Evolutionary conservation across 2,888 invertebrate genomes (phyloP).

Genomic region (Diplolepis rosae): DNA sequence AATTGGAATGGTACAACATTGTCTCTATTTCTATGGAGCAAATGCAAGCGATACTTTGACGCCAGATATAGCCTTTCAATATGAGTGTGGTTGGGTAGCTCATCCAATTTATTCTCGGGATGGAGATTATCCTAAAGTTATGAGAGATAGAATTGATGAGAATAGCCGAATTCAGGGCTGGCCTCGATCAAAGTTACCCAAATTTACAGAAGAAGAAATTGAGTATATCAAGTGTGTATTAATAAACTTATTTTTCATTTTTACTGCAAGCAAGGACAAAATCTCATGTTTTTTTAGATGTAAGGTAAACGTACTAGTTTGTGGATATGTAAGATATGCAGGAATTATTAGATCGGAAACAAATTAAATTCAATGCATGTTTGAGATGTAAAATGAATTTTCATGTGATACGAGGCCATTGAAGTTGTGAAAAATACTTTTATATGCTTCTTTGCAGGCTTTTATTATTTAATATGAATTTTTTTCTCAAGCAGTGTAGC

Average conservation of each 20-base stretch:
- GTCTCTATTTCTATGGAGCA: slow-evolving; percentile 42
- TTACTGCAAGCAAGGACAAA: too few species aligned
- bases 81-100: slow-evolving; percentile 74
- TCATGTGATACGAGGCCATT: too few species aligned
- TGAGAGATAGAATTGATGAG: slow-evolving; percentile 72
- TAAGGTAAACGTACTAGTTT: too few species aligned
- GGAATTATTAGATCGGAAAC: background rate
- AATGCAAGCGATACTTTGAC: slow-evolving; percentile 41
- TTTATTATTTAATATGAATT: too few species aligned
- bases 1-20: slow-evolving; percentile 49
- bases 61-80: slow-evolving; percentile 60
- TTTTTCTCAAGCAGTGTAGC: too few species aligned
- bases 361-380: background rate
- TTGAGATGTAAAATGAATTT: too few species aligned
- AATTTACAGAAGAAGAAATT: slow-evolving; percentile 72
- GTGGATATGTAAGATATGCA: background rate
- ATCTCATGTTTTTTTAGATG: background rate
- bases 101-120: slow-evolving; percentile 74
- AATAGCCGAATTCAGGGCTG: slow-evolving; percentile 73
- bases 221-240: background rate
- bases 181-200: slow-evolving; percentile 70
- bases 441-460: too few species aligned
- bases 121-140: slow-evolving; percentile 76
- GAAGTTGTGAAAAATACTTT: too few species aligned
- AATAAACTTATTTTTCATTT: background rate